A percentile compares a stretch with the other conserved stretches of the same genome.
These are phyloP conservation scores for Hippolais icterina DNA, from an alignment of 2,113 vertebrate species.

Conservation along the genomic window DNA sequence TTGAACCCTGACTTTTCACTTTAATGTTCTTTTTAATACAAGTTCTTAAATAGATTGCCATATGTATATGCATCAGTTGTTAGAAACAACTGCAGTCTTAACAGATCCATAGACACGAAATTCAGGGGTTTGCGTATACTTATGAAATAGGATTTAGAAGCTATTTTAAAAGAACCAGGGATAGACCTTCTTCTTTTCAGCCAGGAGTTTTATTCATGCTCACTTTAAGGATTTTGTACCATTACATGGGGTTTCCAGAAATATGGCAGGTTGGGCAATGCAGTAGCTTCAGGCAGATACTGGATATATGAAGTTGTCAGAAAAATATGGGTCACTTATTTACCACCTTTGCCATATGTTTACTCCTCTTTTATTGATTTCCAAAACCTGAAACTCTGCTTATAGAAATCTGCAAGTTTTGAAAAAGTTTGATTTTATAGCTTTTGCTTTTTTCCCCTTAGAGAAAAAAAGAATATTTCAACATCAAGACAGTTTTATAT, in stretches of 20 bases:
- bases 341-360: not conserved
- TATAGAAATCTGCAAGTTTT: not conserved
- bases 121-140: not conserved
- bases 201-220: not conserved
- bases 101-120: not conserved
- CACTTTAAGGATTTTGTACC: not conserved
- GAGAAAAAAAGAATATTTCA: not conserved
- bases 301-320: not conserved
- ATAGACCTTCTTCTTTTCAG: not conserved
- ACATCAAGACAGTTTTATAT: not conserved
- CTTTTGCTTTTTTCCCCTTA: not conserved
- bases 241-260: not conserved
- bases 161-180: not conserved
- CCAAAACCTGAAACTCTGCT: not conserved
- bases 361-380: not conserved
- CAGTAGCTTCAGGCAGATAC: not conserved
- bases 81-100: not conserved
- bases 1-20: not conserved
- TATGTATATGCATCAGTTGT: not conserved
- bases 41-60: not conserved
- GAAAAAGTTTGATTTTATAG: not conserved
- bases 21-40: not conserved
- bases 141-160: not conserved
- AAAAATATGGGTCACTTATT: not conserved
- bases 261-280: accelerated